These are phyloP conservation scores for Neomicropteryx cornuta DNA, from an alignment of 1,140 invertebrate genomes.

Conservation along the genomic window DNA sequence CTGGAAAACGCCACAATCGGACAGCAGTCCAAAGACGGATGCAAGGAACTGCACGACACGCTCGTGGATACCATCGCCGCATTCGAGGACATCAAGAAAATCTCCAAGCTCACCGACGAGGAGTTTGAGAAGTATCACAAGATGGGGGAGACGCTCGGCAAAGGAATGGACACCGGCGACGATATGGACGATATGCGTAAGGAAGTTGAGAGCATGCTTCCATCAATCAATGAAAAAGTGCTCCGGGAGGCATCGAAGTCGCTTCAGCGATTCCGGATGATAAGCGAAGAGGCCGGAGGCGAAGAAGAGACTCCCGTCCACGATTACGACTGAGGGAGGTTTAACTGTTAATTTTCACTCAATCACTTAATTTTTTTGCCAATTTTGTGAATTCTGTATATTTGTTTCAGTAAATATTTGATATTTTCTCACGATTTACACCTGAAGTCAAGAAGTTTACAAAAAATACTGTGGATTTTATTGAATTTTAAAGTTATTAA, in stretches of 20 bases:
- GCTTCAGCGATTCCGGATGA: too few relatives aligned
- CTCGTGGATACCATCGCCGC: constrained; percentile 28
- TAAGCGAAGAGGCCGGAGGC: too few relatives aligned
- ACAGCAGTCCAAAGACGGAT: constrained; percentile 22
- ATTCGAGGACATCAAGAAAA: constrained; percentile 26
- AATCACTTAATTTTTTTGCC: too few relatives aligned
- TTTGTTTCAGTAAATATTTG: too few relatives aligned
- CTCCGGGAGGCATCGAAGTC: constrained; percentile 25
- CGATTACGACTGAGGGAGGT: too few relatives aligned
- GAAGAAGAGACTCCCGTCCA: too few relatives aligned
- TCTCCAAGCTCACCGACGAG: constrained; percentile 22
- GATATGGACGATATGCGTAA: constrained; percentile 22
- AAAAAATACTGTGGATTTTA: too few relatives aligned
- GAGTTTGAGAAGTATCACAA: constrained; percentile 26
- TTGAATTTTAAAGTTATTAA: too few relatives aligned
- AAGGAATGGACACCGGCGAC: constrained; percentile 22
- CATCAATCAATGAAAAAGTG: constrained; percentile 25
- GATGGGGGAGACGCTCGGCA: constrained; percentile 16
- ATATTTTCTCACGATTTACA: too few relatives aligned
- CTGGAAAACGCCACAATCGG: constrained; percentile 31
- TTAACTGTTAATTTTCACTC: too few relatives aligned
- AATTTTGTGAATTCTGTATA: too few relatives aligned
- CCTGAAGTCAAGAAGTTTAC: too few relatives aligned
- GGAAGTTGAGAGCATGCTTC: constrained; percentile 25
- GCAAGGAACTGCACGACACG: constrained; percentile 25